Evolutionary conservation across 2,113 vertebrate genomes (phyloP), one percentile per base, ranked within the genome.

Genomic region (Epinephelus lanceolatus): DNA sequence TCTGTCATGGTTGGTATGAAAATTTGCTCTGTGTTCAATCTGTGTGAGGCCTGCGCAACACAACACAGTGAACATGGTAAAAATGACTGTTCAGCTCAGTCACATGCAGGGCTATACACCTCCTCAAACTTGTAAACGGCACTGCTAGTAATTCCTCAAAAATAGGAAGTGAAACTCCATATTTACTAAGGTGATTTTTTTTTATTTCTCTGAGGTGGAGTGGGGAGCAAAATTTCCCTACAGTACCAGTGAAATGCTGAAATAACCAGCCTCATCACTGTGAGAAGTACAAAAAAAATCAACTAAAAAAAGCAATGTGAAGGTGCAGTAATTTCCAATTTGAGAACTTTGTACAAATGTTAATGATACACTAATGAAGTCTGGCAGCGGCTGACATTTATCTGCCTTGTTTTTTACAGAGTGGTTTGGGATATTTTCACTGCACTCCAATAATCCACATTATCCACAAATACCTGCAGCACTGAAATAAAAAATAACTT

Each of bases 381-480:
- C 52, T 63, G 40, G 23, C 23, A 37, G 10, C 3, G 4, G 62
- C 25, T 53, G 47, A 15, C 11, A 63, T 56, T 49, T 37, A 65
- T 19, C 61, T 62, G 40, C 42, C 49, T 40, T 52, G 45, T 73
- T 77, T 37, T 67, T 25, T 42, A 59, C 0, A 5, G 51, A 40
- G 52, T 8, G 40, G 13, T 76, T 71, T 71, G 52, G 27, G 30
- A 25, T 59, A 65, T 68, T 65, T 69, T 67, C 23, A 6, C 42
- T 59, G 25, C 69, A 25, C 65, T 59, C 60, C 0, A 30, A n/a
- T 69, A 65, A 86, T 42, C 65, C 17, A 21, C 1, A 1, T 71
- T 23, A 49, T 57, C 60, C 59, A 23, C 52, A 63, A 21, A 63
- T 21, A 33, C 17, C 33, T 55, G 0, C 60, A 69, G 33, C 56